Evolutionary conservation across 2,888 invertebrate species (phyloP).

Genomic region (Autographa gamma): DNA sequence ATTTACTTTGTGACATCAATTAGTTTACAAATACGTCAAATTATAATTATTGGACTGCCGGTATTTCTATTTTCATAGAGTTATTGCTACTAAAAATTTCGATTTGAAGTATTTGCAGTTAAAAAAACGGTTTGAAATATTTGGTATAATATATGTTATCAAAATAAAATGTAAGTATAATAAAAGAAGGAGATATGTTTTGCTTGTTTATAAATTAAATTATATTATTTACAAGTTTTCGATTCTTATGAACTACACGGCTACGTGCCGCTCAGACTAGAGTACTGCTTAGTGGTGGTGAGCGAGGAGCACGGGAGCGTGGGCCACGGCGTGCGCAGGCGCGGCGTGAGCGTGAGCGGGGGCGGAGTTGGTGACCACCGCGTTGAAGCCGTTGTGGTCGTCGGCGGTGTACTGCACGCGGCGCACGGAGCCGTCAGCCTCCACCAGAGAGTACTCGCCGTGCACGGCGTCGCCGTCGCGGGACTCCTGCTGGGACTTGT

Average conservation of each 20-base stretch:
- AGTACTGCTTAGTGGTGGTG: constrained; percentile 63
- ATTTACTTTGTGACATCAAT: too few species aligned
- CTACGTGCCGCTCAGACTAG: constrained; percentile 38
- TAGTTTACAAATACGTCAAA: too few species aligned
- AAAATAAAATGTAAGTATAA: not conserved
- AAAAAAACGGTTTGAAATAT: too few species aligned
- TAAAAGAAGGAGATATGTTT: not conserved
- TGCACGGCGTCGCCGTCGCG: constrained; percentile 90
- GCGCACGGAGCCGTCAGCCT: constrained; percentile 88
- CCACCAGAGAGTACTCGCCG: constrained; percentile 83
- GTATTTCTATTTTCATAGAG: too few species aligned
- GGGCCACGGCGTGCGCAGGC: constrained; percentile 49
- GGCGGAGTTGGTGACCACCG: constrained; percentile 78
- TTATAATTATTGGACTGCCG: too few species aligned
- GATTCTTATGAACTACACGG: constrained; percentile 33
- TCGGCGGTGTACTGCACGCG: constrained; percentile 88
- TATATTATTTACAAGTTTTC: constrained; percentile 58
- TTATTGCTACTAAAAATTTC: too few species aligned
- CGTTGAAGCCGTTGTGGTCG: constrained; percentile 84
- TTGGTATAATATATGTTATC: too few species aligned
- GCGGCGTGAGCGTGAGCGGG: constrained; percentile 71
- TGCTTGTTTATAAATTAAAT: constrained; percentile 54
- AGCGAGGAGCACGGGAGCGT: constrained; percentile 65
- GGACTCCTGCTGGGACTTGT: constrained; percentile 89
- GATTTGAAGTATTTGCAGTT: too few species aligned